phyloP scores from a whole-genome alignment of 2,888 invertebrate genomes.

The Agapostemon virescens region DNA sequence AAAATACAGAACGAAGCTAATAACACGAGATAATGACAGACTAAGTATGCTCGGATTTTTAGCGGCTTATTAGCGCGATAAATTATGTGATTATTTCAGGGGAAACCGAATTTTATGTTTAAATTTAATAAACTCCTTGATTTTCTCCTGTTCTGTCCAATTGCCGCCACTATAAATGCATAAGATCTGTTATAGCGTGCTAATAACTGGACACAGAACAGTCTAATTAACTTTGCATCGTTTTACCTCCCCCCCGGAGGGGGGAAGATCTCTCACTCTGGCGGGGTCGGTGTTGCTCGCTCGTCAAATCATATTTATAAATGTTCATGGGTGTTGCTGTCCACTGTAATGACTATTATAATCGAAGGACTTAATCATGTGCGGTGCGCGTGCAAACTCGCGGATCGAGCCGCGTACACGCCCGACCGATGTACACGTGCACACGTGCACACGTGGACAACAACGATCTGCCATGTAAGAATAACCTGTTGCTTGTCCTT shows the following conservation, averaged over 20 bases:
- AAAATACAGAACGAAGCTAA: not conserved
- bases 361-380: conserved; percentile 35
- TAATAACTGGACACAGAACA: not conserved
- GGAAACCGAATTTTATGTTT: not conserved
- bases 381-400: not conserved
- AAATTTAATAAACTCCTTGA: not conserved
- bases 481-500: conserved; percentile 58
- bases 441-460: conserved; percentile 16
- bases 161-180: conserved; percentile 3
- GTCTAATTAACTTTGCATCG: conserved; percentile 5
- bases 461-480: conserved; percentile 38
- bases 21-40: not conserved
- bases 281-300: not conserved
- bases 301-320: conserved; percentile 31
- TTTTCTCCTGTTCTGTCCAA: not conserved
- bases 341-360: conserved; percentile 24
- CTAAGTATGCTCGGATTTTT: not conserved
- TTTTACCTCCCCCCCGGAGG: not conserved
- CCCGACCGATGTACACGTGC: not conserved
- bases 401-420: not conserved
- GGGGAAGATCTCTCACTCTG: not conserved
- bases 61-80: not conserved
- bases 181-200: not conserved
- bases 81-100: not conserved
- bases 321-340: conserved; percentile 11